These are phyloP conservation scores for Mastacembelus armatus DNA, from an alignment of 2,797 vertebrate genomes.

Conservation along the genomic window DNA sequence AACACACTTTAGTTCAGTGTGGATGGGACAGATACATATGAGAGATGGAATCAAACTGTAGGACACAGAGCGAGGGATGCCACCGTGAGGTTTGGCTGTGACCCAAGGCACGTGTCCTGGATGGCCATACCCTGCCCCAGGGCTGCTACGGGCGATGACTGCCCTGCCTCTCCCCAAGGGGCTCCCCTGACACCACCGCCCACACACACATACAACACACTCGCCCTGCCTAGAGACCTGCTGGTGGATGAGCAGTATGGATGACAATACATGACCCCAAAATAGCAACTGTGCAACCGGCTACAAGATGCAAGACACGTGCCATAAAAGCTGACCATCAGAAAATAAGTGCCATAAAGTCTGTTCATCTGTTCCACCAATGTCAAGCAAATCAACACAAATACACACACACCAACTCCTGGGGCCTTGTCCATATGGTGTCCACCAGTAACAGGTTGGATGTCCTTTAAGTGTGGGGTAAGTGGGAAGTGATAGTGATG, in stretches of 20 bases:
- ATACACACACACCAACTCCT: constrained; percentile 52
- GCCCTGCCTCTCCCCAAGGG: constrained; percentile 83
- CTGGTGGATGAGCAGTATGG: constrained; percentile 63
- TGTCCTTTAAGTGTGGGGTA: constrained; percentile 36
- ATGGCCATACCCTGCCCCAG: constrained; percentile 83
- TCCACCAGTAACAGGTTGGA: constrained; percentile 52
- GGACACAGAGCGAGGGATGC: constrained; percentile 56
- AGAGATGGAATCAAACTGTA: constrained; percentile 23
- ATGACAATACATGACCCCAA: constrained; percentile 75
- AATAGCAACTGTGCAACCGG: constrained; percentile 68
- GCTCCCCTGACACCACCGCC: constrained; percentile 66
- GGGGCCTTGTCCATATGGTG: constrained; percentile 72
- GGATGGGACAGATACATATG: constrained; percentile 18
- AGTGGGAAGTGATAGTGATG: constrained; percentile 4
- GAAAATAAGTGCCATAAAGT: constrained; percentile 68
- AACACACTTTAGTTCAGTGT: constrained; percentile 5
- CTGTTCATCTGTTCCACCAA: constrained; percentile 60
- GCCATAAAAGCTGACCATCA: constrained; percentile 76
- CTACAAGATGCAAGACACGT: constrained; percentile 44
- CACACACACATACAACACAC: constrained; percentile 26
- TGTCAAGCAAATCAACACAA: constrained; percentile 73
- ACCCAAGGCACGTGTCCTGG: constrained; percentile 81
- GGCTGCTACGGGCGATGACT: constrained; percentile 84
- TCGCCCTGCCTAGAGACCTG: constrained; percentile 44
- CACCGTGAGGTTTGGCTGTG: constrained; percentile 76